Evolutionary conservation across 2,113 vertebrate species (phyloP), one percentile per base, ranked within the genome.

Genomic region (Campylorhamphus procurvoides): DNA sequence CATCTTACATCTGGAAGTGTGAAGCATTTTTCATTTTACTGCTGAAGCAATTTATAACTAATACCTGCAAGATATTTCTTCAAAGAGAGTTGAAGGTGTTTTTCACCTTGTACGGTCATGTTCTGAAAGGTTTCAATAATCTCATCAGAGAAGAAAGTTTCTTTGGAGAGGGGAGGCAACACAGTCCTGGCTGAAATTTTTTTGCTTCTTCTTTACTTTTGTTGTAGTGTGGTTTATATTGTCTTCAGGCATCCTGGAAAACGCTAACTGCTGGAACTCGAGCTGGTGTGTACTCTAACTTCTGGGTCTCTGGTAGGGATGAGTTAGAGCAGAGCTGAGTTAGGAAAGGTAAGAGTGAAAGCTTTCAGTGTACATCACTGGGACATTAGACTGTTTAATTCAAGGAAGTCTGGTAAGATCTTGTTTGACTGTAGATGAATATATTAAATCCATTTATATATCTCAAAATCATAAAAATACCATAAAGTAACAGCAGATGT

Each of bases 31-130:
- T 90, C 18, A 28, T 87, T 78, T 94, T 93, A 31, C 75, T 80
- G 42, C 59, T 69, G 35, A 63, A 28, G 72, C 59, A 91, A 59
- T 79, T 95, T 85, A n/a, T 74, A 47, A 53, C 31, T 83, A 91
- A 86, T 91, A 83, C 50, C 71, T 76, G 27, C 55, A 83, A 94
- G 71, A 47, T 64, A 71, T 71, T 77, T 91, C 93, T 95, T 96
- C 92, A 95, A 90, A 95, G 63, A 24, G 39, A 84, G 13, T 18
- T 39, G 72, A 95, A 64, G 42, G 7, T 69, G 23, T 68, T 56
- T 67, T 59, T 35, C 6, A 6, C 24, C 28, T 69, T 6, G 0
- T 59, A 39, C 24, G 71, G 35, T 66, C 23, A 4, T 80, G 35
- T 82, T 78, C 78, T 50, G 75, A 94, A 93, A 13, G 4, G 42